Evolutionary conservation across 92 coral and sea anemone genomes (phyloP).

Genomic region (Umimayanthus kanabou): DNA sequence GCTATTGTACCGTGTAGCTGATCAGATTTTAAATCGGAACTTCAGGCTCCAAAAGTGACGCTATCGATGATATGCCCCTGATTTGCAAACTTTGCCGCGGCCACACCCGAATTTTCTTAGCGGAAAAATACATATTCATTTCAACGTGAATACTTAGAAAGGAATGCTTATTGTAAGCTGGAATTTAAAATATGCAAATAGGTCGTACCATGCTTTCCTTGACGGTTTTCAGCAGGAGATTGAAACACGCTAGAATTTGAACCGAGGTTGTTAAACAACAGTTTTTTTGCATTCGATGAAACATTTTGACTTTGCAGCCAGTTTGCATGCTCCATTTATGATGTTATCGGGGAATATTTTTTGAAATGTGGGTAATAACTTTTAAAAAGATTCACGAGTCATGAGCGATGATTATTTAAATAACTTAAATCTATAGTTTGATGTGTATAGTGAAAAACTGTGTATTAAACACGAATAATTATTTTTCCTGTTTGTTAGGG

Average conservation of each 20-base stretch:
- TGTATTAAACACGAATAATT: neutral
- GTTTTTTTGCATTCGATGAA: neutral
- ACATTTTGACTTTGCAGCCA: neutral
- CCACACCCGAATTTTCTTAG: neutral
- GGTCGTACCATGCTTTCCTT: no score
- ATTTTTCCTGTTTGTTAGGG: neutral
- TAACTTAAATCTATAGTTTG: no score
- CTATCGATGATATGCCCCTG: neutral
- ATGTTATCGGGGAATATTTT: no score
- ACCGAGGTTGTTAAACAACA: neutral
- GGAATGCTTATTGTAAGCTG: neutral
- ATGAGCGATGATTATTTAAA: neutral
- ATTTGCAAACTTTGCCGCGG: neutral
- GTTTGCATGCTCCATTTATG: neutral
- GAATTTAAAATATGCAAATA: neutral
- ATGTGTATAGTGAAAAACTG: no score
- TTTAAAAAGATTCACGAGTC: no score
- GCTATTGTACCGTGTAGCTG: neutral
- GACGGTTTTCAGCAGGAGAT: neutral
- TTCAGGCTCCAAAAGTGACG: neutral
- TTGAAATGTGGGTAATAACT: neutral
- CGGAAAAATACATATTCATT: neutral
- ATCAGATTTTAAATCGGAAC: neutral
- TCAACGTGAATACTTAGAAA: neutral
- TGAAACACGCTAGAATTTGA: no score